Percentiles rank a stretch among this genome's conserved stretches.
These are phyloP conservation scores for Trichonephila clavata DNA, from an alignment of 1,140 invertebrate genomes.

Conservation along the genomic window DNA sequence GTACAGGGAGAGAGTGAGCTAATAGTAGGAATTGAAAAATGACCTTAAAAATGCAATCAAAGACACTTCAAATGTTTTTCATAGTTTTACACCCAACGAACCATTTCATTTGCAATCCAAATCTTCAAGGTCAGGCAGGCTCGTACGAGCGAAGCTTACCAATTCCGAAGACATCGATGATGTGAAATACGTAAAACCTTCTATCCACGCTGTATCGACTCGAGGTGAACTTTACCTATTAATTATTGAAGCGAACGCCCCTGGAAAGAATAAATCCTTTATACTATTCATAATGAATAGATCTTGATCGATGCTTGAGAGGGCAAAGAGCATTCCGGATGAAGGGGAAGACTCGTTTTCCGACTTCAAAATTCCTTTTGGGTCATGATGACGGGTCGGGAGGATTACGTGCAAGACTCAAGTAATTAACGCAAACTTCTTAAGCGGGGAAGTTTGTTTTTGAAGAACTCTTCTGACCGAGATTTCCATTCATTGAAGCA, in stretches of 20 bases:
- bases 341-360: background rate
- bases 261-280: conserved; percentile 49
- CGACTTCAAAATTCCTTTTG: conserved; percentile 18
- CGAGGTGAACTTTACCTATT: conserved; percentile 16
- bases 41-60: background rate
- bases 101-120: background rate
- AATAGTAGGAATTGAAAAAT: too few species aligned
- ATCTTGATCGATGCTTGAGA: conserved; percentile 40
- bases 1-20: too few species aligned
- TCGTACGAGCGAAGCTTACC: background rate
- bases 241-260: conserved; percentile 32
- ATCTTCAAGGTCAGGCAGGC: background rate
- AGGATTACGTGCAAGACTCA: conserved; percentile 23
- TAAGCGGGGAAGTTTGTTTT: conserved; percentile 19
- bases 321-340: conserved; percentile 37
- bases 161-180: background rate
- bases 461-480: background rate
- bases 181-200: background rate
- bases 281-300: conserved; percentile 42
- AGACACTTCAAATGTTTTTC: background rate
- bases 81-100: background rate
- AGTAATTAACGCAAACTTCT: conserved; percentile 55
- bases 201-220: background rate
- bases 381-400: background rate
- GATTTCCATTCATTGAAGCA: background rate